Evolutionary conservation across 2,113 vertebrate species (phyloP).

Genomic region (Chaetorhynchus papuensis): DNA sequence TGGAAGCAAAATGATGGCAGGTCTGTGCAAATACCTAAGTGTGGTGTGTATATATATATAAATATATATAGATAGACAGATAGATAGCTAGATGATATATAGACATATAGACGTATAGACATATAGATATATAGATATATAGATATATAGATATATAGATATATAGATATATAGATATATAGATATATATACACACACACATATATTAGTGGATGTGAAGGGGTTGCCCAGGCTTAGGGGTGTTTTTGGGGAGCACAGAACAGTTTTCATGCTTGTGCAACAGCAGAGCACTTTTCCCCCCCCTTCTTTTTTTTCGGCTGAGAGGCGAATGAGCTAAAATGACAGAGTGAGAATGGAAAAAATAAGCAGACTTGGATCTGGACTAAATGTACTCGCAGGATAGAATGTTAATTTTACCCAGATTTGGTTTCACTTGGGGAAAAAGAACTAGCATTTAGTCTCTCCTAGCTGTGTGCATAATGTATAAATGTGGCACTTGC

Average conservation of each 20-base stretch:
- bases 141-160: too few relatives aligned
- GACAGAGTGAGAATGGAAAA: constrained; percentile 36
- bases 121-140: too few relatives aligned
- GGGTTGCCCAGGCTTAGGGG: not conserved
- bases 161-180: not conserved
- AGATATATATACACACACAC: accelerated
- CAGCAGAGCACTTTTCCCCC: not conserved
- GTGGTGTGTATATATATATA: not conserved
- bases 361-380: constrained; percentile 32
- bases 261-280: not conserved
- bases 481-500: not conserved
- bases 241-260: not conserved
- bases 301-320: not conserved
- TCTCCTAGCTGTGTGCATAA: not conserved
- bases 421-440: constrained; percentile 2
- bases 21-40: not conserved
- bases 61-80: too few relatives aligned
- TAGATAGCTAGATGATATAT: too few relatives aligned
- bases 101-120: too few relatives aligned
- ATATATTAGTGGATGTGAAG: not conserved
- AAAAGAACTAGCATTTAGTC: not conserved
- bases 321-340: not conserved
- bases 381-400: not conserved
- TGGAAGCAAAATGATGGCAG: not conserved
- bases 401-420: constrained; percentile 47